A percentile compares a stretch with the other conserved stretches of the same genome.
Evolutionary conservation across 2,888 invertebrate genomes (phyloP).

Genomic region (Agrotis clavis): DNA sequence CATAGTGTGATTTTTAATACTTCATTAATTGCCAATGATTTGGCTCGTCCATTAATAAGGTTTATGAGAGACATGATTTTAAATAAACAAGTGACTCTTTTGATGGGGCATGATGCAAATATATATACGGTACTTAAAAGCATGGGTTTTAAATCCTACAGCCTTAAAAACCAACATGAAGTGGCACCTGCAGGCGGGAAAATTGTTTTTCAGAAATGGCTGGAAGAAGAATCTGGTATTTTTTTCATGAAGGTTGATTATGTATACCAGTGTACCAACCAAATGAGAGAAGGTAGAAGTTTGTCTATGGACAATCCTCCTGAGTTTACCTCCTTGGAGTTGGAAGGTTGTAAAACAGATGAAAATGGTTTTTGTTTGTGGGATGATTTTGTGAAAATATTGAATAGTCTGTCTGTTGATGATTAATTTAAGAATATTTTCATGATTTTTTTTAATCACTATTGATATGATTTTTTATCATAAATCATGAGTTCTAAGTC

Average conservation of each 20-base stretch:
- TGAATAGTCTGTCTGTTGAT: slow-evolving; percentile 35
- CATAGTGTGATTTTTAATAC: slow-evolving; percentile 84
- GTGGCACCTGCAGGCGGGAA: slow-evolving; percentile 82
- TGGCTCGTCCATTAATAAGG: slow-evolving; percentile 77
- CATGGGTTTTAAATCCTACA: slow-evolving; percentile 76
- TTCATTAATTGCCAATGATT: slow-evolving; percentile 79
- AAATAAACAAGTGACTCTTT: slow-evolving; percentile 69
- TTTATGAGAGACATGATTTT: slow-evolving; percentile 77
- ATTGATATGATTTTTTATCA: too few species aligned
- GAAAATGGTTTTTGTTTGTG: slow-evolving; percentile 80
- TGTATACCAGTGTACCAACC: slow-evolving; percentile 80
- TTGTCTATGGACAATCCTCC: slow-evolving; percentile 79
- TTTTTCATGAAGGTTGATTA: slow-evolving; percentile 80
- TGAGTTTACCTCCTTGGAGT: slow-evolving; percentile 72
- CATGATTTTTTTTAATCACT: background rate
- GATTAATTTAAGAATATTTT: background rate
- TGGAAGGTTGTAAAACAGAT: slow-evolving; percentile 75
- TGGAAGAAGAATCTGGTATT: slow-evolving; percentile 62
- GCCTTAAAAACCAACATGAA: slow-evolving; percentile 77
- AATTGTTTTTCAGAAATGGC: slow-evolving; percentile 85
- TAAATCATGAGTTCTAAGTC: too few species aligned
- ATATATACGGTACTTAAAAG: slow-evolving; percentile 79
- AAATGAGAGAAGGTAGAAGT: slow-evolving; percentile 75
- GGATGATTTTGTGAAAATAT: slow-evolving; percentile 74
- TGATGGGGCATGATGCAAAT: slow-evolving; percentile 87